A percentile compares a stretch with the other conserved stretches of the same genome.
phyloP scores from a whole-genome alignment of 2,888 invertebrate genomes.

The Nesidiocoris tenuis region DNA sequence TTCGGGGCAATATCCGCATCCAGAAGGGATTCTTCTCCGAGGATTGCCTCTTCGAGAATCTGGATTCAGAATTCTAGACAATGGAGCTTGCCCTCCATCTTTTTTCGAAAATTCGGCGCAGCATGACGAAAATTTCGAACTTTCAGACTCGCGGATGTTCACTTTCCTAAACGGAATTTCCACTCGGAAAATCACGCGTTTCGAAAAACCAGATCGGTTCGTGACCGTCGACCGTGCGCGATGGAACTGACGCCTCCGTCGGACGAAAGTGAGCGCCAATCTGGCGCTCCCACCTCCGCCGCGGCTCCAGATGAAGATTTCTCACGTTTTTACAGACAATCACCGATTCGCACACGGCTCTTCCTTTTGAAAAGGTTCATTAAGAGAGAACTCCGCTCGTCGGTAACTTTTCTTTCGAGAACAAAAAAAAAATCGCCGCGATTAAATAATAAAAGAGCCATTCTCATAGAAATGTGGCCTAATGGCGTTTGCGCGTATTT shows the following conservation, averaged over 20 bases:
- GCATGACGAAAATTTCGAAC: too few species aligned
- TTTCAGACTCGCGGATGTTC: too few species aligned
- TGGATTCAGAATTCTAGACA: too few species aligned
- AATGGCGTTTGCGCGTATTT: too few species aligned
- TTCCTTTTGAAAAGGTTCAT: neutral
- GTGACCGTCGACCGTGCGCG: slow-evolving; percentile 15
- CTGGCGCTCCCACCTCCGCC: neutral
- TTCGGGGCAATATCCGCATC: too few species aligned
- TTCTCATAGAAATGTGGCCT: too few species aligned
- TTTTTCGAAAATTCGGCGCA: too few species aligned
- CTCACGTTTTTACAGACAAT: slow-evolving; percentile 10
- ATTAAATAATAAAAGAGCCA: too few species aligned
- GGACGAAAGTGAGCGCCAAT: slow-evolving; percentile 30
- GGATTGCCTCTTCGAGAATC: too few species aligned
- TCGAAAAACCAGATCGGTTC: neutral
- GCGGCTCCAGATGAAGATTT: neutral
- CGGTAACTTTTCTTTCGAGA: neutral
- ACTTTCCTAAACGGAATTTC: slow-evolving; percentile 1
- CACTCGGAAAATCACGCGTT: neutral
- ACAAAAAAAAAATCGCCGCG: too few species aligned
- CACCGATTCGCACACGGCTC: neutral
- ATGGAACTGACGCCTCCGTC: slow-evolving; percentile 5
- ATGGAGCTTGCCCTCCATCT: too few species aligned
- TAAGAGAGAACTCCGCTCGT: neutral
- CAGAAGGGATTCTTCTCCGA: too few species aligned